Evolutionary conservation across 2,888 invertebrate genomes (phyloP).

Genomic region (Linnaemya tessellans): DNA sequence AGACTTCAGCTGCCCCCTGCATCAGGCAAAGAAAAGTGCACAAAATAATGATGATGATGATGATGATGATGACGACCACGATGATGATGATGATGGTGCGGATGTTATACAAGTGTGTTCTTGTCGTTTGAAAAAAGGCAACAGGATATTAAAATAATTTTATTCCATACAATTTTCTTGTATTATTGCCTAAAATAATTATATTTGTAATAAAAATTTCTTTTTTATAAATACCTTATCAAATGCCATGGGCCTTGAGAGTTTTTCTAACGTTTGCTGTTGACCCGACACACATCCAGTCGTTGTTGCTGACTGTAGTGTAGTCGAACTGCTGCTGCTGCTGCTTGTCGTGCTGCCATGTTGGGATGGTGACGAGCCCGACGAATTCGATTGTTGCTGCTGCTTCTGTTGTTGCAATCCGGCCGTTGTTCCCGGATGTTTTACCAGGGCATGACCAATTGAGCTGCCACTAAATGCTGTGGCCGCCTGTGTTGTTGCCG

Average conservation of each 20-base stretch:
- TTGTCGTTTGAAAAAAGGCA: slow-evolving; percentile 69
- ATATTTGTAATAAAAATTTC: slow-evolving; percentile 34
- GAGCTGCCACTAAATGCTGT: slow-evolving; percentile 78
- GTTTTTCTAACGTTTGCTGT: slow-evolving; percentile 81
- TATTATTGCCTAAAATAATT: no score
- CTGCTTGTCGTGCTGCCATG: slow-evolving; percentile 73
- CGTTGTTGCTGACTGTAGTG: slow-evolving; percentile 64
- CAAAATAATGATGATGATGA: slow-evolving; percentile 28
- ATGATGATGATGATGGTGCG: slow-evolving; percentile 38
- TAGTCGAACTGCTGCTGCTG: slow-evolving; percentile 71
- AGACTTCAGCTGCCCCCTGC: slow-evolving; percentile 71
- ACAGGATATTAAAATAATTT: neutral
- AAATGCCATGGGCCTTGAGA: slow-evolving; percentile 88
- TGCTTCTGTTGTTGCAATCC: slow-evolving; percentile 60
- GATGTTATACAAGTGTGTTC: slow-evolving; percentile 73
- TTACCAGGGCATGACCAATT: slow-evolving; percentile 70
- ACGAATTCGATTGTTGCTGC: slow-evolving; percentile 72
- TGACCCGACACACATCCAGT: slow-evolving; percentile 61
- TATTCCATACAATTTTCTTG: neutral
- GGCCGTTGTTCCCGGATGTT: slow-evolving; percentile 60
- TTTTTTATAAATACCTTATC: no score
- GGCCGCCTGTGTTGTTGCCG: slow-evolving; percentile 77
- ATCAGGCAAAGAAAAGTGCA: slow-evolving; percentile 51
- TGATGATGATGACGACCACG: slow-evolving; percentile 36
- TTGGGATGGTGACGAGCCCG: slow-evolving; percentile 73